Evolutionary conservation across 1,140 invertebrate species (phyloP), one percentile per base, ranked within the genome.

Genomic region (Anoplophora glabripennis): DNA sequence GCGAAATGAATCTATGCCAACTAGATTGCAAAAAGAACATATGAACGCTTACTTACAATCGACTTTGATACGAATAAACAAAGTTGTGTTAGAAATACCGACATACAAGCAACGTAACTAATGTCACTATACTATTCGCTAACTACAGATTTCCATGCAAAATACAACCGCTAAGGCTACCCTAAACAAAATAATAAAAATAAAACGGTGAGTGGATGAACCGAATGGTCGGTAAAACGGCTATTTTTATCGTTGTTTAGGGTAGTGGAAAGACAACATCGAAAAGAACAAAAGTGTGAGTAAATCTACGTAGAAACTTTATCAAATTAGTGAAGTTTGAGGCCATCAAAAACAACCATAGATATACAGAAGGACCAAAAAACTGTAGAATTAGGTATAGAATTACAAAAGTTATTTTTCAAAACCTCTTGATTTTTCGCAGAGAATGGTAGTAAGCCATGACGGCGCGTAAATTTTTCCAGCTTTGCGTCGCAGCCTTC

Each of bases 361-460:
- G 49, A 52, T 40, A 38, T 18, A 52, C 36, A 35, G 40, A 33
- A 55, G 40, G 14, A 34, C 11, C 44, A 51, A 61, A 14, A 42
- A 45, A 35, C 40, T 48, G 36, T 36, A 56, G 34, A 63, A 40
- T 21, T 52, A 52, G 14, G 11, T 40, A 54, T 54, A 34, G 37
- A 45, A 44, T 54, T 33, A 54, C 42, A 42, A 54, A 54, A 54
- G 11, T 28, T 40, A 40, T 54, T 42, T 48, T 40, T 57, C 61
- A 63, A 57, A 65, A 90, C 89, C 89, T 92, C 87, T 90, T 90
- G 79, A 92, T 91, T 80, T 89, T 89, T 78, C 89, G 84, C 70
- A 92, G 84, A 67, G 88, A 86, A 79, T 88, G 87, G 83, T 91
- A 91, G 80, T 90, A 89, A 67, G 89, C 87, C 87, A 91, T 89